A percentile compares a stretch with the other conserved stretches of the same genome.
Conservation (phyloP, 2,113 vertebrate genomes). For the Corythaixoides concolor region DNA sequence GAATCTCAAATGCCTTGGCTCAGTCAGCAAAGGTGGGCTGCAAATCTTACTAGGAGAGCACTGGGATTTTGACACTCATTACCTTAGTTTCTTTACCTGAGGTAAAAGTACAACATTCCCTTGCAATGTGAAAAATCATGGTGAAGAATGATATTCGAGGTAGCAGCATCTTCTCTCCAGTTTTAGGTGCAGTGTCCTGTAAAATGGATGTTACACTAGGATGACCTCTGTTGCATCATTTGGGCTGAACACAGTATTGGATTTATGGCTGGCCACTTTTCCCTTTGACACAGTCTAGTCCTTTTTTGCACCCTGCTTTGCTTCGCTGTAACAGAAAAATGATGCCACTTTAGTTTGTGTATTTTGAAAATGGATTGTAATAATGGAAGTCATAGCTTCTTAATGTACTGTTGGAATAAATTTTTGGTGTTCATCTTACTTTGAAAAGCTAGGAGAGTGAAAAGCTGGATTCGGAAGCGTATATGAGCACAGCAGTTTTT, state of each 20-base stretch:
- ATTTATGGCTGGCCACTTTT: neutral
- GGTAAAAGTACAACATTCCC: neutral
- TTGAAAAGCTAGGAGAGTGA: neutral
- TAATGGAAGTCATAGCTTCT: neutral
- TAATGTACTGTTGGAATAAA: neutral
- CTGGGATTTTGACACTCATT: neutral
- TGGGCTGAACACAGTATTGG: neutral
- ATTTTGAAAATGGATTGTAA: neutral
- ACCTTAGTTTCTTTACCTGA: neutral
- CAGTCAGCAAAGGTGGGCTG: neutral
- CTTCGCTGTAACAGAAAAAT: neutral
- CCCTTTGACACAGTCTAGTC: neutral
- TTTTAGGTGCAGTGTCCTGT: neutral
- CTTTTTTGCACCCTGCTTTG: neutral
- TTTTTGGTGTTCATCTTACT: neutral
- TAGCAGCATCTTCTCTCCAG: neutral
- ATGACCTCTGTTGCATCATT: neutral
- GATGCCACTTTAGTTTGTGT: neutral
- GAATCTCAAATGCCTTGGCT: neutral
- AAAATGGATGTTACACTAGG: neutral
- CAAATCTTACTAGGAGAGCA: neutral
- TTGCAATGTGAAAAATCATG: neutral
- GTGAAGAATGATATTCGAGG: neutral
- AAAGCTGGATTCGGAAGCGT: neutral
- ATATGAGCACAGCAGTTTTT: neutral